These are phyloP conservation scores for Symphodus melops DNA, from an alignment of 2,113 vertebrate genomes.

Conservation along the genomic window DNA sequence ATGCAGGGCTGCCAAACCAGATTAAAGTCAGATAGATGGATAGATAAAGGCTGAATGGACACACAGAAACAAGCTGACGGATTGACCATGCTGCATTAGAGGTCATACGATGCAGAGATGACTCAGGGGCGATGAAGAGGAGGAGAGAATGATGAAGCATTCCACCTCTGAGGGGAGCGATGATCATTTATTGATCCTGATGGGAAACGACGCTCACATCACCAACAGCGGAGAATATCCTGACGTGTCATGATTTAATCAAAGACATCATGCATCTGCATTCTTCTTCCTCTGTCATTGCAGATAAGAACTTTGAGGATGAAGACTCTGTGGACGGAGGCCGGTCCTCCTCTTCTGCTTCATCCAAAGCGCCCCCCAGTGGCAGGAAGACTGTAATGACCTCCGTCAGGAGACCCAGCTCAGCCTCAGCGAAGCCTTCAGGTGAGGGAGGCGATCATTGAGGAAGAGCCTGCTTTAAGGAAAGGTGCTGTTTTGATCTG, in stretches of 20 bases:
- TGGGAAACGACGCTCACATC: constrained; percentile 1
- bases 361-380: constrained; percentile 89
- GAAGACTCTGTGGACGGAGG: constrained; percentile 98
- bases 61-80: constrained; percentile 19
- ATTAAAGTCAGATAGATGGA: constrained; percentile 54
- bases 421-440: constrained; percentile 86
- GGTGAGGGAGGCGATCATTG: constrained; percentile 77
- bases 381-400: constrained; percentile 86
- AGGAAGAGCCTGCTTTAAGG: no score
- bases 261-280: neutral
- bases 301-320: constrained; percentile 99
- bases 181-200: constrained; percentile 32
- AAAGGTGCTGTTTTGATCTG: no score
- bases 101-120: constrained; percentile 33
- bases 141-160: constrained; percentile 14
- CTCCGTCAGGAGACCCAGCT: constrained; percentile 87
- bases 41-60: constrained; percentile 36
- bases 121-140: constrained; percentile 27
- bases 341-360: constrained; percentile 96
- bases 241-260: neutral
- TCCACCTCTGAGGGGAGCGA: neutral
- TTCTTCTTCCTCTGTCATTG: constrained; percentile 24
- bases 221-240: neutral
- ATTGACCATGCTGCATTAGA: neutral
- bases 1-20: constrained; percentile 36